Evolutionary conservation across 2,113 vertebrate species (phyloP).

Genomic region (Eira barbara): DNA sequence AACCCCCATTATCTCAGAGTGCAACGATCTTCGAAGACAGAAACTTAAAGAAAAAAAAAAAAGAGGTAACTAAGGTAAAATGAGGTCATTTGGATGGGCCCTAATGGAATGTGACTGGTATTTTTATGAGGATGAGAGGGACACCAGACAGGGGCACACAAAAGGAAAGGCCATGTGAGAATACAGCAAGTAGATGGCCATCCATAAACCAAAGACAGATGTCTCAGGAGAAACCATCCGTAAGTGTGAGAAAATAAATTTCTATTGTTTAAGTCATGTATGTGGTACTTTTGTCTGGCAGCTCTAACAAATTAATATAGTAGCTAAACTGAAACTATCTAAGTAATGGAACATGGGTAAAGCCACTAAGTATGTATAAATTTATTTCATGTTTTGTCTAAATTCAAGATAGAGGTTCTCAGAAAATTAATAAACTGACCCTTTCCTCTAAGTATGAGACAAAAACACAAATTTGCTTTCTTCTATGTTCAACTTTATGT

Average conservation of each 20-base stretch:
- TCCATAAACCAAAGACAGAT: background rate
- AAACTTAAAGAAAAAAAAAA: background rate
- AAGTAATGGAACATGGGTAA: background rate
- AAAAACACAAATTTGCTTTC: background rate
- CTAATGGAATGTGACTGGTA: background rate
- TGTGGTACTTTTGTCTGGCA: background rate
- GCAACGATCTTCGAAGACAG: background rate
- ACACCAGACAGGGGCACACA: background rate
- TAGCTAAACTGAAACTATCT: background rate
- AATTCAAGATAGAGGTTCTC: background rate
- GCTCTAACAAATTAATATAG: background rate
- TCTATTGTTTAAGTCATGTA: background rate
- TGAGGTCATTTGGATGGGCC: no score
- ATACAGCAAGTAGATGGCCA: background rate
- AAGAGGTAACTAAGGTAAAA: no score
- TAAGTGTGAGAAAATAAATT: background rate
- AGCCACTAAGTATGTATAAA: background rate
- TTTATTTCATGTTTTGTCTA: background rate
- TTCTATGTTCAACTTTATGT: background rate
- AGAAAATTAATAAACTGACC: background rate
- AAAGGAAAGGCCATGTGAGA: background rate
- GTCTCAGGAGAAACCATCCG: background rate
- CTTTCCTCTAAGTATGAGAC: background rate
- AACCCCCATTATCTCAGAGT: background rate
- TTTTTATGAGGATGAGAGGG: background rate